phyloP scores from a whole-genome alignment of 1,140 invertebrate genomes.

The Araneus ventricosus region DNA sequence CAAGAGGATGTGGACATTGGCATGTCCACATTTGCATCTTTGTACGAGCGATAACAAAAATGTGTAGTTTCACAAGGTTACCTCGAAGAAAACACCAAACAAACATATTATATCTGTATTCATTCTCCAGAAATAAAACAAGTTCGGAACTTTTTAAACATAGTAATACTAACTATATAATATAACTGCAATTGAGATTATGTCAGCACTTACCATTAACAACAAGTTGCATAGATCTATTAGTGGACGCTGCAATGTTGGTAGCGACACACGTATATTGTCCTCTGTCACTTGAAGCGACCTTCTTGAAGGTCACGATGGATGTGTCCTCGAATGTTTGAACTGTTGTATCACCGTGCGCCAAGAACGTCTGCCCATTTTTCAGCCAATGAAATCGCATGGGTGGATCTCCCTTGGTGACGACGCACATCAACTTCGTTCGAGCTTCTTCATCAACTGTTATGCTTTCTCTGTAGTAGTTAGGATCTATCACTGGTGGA shows the following conservation, averaged over 20 bases:
- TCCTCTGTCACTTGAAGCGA: conserved; percentile 84
- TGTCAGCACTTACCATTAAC: conserved; percentile 58
- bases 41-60: too few species aligned
- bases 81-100: too few species aligned
- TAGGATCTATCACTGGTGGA: conserved; percentile 53
- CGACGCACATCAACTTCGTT: conserved; percentile 84
- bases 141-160: too few species aligned
- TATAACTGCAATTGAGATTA: too few species aligned
- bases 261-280: conserved; percentile 86
- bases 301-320: conserved; percentile 76
- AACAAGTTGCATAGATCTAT: conserved; percentile 56
- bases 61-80: too few species aligned
- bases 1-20: too few species aligned
- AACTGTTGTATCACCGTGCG: conserved; percentile 67
- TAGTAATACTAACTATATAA: too few species aligned
- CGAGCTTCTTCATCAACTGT: conserved; percentile 64
- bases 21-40: too few species aligned
- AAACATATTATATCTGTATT: too few species aligned
- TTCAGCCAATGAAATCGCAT: conserved; percentile 89
- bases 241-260: conserved; percentile 80
- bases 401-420: conserved; percentile 89
- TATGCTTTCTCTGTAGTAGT: conserved; percentile 67
- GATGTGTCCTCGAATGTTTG: conserved; percentile 76
- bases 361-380: conserved; percentile 85
- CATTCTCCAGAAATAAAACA: too few species aligned